Evolutionary conservation across 2,797 vertebrate genomes (phyloP).

Genomic region (Oreochromis grahami): DNA sequence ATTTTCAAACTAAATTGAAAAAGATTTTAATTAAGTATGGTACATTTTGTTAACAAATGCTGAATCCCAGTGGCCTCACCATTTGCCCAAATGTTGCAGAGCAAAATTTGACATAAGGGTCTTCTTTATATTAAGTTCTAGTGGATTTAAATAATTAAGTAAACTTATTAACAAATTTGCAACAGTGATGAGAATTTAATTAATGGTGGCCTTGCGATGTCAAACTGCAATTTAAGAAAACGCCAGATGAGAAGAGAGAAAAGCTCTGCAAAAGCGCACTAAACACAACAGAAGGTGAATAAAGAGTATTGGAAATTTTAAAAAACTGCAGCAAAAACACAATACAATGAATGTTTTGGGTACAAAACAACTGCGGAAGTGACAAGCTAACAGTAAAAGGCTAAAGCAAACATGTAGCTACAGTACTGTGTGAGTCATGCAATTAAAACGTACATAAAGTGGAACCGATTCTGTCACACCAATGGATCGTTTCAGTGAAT

Average conservation of each 20-base stretch:
- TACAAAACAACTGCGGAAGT: neutral
- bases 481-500: neutral
- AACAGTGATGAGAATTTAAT: neutral
- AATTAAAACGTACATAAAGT: neutral
- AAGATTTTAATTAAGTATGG: neutral
- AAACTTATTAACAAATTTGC: neutral
- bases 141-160: neutral
- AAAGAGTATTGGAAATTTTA: neutral
- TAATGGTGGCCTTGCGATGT: neutral
- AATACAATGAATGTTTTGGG: neutral
- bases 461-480: neutral
- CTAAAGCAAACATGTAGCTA: neutral
- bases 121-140: neutral
- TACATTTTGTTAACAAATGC: neutral
- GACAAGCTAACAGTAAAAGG: neutral
- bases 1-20: neutral
- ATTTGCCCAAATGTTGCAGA: neutral
- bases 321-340: neutral
- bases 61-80: neutral
- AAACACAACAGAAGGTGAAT: neutral
- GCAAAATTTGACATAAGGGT: neutral
- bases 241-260: neutral
- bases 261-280: neutral
- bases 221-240: neutral
- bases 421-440: neutral